Percentiles rank a stretch among this genome's conserved stretches.
Conservation (phyloP, 1,140 invertebrate species). For the Bombus picipes region DNA sequence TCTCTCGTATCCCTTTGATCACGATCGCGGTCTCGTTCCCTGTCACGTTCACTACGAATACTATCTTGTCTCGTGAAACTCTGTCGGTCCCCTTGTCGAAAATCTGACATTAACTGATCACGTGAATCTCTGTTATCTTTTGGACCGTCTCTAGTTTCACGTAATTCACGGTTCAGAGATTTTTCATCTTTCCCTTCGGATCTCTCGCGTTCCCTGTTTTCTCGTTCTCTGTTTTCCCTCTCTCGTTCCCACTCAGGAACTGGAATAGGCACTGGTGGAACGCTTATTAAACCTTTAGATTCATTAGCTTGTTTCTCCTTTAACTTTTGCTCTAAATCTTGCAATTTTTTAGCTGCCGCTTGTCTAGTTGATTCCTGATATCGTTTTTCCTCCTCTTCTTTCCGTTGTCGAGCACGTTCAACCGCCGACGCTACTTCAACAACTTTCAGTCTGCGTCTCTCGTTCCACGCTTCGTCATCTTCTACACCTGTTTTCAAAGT, state of each 20-base stretch:
- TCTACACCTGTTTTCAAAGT: conserved; percentile 79
- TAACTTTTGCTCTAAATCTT: conserved; percentile 85
- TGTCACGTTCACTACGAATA: conserved; percentile 74
- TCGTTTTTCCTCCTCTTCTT: conserved; percentile 92
- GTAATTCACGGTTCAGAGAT: conserved; percentile 56
- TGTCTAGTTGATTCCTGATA: conserved; percentile 85
- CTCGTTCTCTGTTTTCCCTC: conserved; percentile 78
- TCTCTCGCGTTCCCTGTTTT: conserved; percentile 79
- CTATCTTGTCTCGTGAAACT: conserved; percentile 66
- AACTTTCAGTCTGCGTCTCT: conserved; percentile 87
- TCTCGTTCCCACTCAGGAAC: conserved; percentile 85
- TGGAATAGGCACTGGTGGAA: conserved; percentile 81
- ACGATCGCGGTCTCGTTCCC: conserved; percentile 80
- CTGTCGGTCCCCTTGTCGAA: conserved; percentile 57
- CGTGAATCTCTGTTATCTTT: conserved; percentile 64
- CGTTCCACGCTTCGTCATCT: conserved; percentile 90
- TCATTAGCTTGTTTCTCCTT: conserved; percentile 82
- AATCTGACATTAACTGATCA: conserved; percentile 58
- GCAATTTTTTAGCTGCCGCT: conserved; percentile 86
- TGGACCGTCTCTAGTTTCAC: conserved; percentile 60
- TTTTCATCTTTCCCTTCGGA: conserved; percentile 83
- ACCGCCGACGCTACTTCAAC: conserved; percentile 88
- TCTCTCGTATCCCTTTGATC: conserved; percentile 77
- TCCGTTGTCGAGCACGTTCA: conserved; percentile 89
- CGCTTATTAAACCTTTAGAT: conserved; percentile 75